These are phyloP conservation scores for Xenopus borealis DNA, from an alignment of 2,113 vertebrate genomes.

Conservation along the genomic window DNA sequence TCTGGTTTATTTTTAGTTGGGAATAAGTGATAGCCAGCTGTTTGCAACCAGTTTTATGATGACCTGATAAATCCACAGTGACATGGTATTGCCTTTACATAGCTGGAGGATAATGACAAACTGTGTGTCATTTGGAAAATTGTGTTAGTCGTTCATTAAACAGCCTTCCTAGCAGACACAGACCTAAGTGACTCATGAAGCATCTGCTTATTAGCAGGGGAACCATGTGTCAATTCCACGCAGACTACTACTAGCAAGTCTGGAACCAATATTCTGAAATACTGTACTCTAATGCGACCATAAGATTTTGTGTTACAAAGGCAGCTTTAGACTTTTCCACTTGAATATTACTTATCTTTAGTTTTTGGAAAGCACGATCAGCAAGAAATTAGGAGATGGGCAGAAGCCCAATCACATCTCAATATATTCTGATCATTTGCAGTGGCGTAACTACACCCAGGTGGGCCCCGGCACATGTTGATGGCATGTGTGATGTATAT, in stretches of 20 bases:
- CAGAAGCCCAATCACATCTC: too few species aligned
- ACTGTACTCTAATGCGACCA: neutral
- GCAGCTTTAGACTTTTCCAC: neutral
- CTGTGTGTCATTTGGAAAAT: neutral
- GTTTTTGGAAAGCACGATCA: neutral
- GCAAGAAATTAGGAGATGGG: too few species aligned
- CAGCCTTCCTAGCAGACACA: slow-evolving; percentile 4
- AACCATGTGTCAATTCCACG: neutral
- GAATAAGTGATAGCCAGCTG: too few species aligned
- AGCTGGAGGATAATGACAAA: neutral
- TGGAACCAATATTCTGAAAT: neutral
- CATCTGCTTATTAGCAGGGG: slow-evolving; percentile 3
- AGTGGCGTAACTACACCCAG: too few species aligned
- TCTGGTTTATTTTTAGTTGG: too few species aligned
- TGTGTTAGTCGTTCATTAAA: neutral
- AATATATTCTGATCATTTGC: too few species aligned
- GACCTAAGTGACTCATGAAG: slow-evolving; percentile 4
- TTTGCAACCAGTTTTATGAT: too few species aligned
- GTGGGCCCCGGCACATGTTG: too few species aligned
- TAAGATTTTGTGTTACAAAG: neutral
- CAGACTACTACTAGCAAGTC: neutral
- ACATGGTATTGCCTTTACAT: too few species aligned
- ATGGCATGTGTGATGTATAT: too few species aligned
- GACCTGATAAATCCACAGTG: too few species aligned
- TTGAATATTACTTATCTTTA: neutral